These are phyloP conservation scores for Drepana arcuata DNA, from an alignment of 1,140 invertebrate genomes.

Conservation along the genomic window DNA sequence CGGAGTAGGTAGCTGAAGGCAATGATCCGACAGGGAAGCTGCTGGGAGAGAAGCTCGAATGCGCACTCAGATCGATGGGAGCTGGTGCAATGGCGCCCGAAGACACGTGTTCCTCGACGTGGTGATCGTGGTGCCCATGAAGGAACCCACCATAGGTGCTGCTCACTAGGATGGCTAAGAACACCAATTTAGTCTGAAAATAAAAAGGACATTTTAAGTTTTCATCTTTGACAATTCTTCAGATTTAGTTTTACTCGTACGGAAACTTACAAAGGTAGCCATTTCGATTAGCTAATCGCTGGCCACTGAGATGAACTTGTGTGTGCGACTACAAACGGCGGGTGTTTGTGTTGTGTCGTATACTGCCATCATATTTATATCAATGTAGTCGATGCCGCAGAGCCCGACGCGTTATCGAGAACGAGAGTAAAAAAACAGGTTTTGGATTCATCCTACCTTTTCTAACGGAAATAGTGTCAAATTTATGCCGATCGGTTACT, in stretches of 20 bases:
- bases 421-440: conserved; percentile 43
- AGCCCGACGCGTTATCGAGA: conserved; percentile 24
- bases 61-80: too few species aligned
- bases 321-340: conserved; percentile 42
- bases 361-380: conserved; percentile 57
- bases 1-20: conserved; percentile 46
- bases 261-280: conserved; percentile 60
- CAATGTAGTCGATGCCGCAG: conserved; percentile 19
- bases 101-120: conserved; percentile 10
- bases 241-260: neutral
- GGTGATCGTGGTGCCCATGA: conserved; percentile 26
- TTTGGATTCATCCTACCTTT: conserved; percentile 38
- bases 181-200: conserved; percentile 54
- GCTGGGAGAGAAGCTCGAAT: conserved; percentile 48
- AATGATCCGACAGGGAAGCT: conserved; percentile 54
- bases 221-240: neutral
- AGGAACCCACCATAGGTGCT: conserved; percentile 38
- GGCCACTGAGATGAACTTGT: conserved; percentile 47
- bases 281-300: conserved; percentile 66
- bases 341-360: conserved; percentile 46
- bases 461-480: conserved; percentile 57
- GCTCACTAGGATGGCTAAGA: conserved; percentile 50
- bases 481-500: conserved; percentile 44
- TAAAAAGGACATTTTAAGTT: conserved; percentile 9
- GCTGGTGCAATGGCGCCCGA: neutral